Base-by-base conservation (phyloP, 1,140 invertebrate species). In the Drosophila albomicans region DNA sequence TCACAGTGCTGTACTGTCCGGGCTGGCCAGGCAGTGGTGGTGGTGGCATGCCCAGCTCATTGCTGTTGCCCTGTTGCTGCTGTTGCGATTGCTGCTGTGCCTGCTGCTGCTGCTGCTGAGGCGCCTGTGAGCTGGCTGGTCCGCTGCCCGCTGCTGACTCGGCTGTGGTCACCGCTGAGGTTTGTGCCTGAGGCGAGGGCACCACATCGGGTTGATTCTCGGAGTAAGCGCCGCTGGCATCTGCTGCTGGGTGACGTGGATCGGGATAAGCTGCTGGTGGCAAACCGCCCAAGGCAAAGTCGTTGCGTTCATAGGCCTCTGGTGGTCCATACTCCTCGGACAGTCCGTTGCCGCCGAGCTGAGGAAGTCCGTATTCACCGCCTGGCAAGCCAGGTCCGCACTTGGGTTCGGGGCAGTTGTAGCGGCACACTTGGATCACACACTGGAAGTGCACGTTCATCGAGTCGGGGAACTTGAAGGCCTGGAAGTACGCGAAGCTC, bases 391-490 rank as follows among this genome's bases (percentile, higher is more conserved):
- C 95, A 10, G 94, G 94, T 72, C 94, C 94, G 91, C 97, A 98
- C 93, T 97, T 97, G 1, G 97, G 97, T 81, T 98, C 97, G 1
- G 97, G 97, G 89, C 98, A 98, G 90, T 98, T 97, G 92, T 98
- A 97, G 67, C 97, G 95, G 81, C 98, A 99, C 1, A 98, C 97
- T 94, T 99, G 98, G 79, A 99, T 98, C 1, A 98, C 97, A 91
- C 98, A 98, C 92, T 99, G 98, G 96, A 99, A 99, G 94, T 98
- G 98, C 1, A 99, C 97, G 90, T 98, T 98, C 98, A 98, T 98
- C 8, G 97, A 98, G 92, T 99, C 98, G 0, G 98, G 98, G 95
- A 99, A 99, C 93, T 99, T 98, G 94, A 98, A 99, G 1, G 98
- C 98, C 93, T 98, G 97, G 96, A 99, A 99, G 93, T 98, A 98